These are phyloP conservation scores for Alcis repandata DNA, from an alignment of 2,888 invertebrate genomes.

Conservation along the genomic window DNA sequence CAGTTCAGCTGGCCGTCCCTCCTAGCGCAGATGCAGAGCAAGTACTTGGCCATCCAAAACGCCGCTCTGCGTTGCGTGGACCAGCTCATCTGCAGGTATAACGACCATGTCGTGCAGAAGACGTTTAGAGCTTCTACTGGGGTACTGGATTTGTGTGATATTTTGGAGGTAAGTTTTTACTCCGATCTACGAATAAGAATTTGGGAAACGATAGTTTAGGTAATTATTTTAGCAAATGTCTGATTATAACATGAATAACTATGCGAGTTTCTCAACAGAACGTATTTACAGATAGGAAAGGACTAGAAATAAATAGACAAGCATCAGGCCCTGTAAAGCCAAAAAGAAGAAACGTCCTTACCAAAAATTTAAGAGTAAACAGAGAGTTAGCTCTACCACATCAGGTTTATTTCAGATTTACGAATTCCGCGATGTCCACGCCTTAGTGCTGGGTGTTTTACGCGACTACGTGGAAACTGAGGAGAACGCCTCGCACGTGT, in stretches of 20 bases:
- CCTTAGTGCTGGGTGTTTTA: slow-evolving; percentile 70
- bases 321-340: too few species aligned
- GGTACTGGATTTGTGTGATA: slow-evolving; percentile 78
- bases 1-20: slow-evolving; percentile 82
- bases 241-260: too few species aligned
- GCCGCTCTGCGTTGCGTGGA: slow-evolving; percentile 79
- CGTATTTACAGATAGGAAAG: too few species aligned
- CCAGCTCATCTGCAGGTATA: slow-evolving; percentile 77
- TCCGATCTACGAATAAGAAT: too few species aligned
- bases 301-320: too few species aligned
- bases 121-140: slow-evolving; percentile 82
- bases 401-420: slow-evolving; percentile 68
- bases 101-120: slow-evolving; percentile 79
- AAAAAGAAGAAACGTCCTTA: too few species aligned
- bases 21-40: slow-evolving; percentile 79
- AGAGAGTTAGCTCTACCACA: not conserved
- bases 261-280: too few species aligned
- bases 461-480: slow-evolving; percentile 78
- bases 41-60: slow-evolving; percentile 82
- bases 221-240: too few species aligned
- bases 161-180: slow-evolving; percentile 75
- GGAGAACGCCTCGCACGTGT: slow-evolving; percentile 74
- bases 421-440: slow-evolving; percentile 81
- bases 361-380: not conserved
- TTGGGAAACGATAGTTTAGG: too few species aligned